A percentile compares a stretch with the other conserved stretches of the same genome.
phyloP scores from a whole-genome alignment of 2,888 invertebrate species.

The Caenorhabditis virilis region DNA sequence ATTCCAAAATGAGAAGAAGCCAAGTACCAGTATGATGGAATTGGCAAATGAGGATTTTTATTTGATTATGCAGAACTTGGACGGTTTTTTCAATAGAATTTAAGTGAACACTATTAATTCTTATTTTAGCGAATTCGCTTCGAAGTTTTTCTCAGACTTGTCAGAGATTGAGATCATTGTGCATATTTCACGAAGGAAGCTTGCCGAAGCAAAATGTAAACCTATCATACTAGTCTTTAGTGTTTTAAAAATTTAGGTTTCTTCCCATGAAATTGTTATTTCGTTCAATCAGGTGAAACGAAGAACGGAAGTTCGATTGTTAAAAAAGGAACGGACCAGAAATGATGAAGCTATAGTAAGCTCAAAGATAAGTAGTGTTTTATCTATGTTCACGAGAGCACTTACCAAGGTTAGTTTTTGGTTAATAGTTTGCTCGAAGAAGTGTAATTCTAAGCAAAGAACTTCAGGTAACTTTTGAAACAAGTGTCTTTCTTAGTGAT shows the following conservation, averaged over 20 bases:
- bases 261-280: conserved; percentile 29
- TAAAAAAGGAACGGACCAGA: conserved; percentile 26
- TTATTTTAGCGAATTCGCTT: conserved; percentile 23
- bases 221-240: not conserved
- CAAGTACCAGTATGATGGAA: not conserved
- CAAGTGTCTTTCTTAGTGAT: conserved; percentile 21
- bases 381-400: conserved; percentile 23
- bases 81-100: conserved; percentile 9
- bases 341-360: conserved; percentile 14
- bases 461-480: conserved; percentile 36
- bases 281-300: conserved; percentile 26
- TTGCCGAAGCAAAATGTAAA: conserved; percentile 9
- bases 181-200: conserved; percentile 8
- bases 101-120: not conserved
- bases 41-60: conserved; percentile 7
- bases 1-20: conserved; percentile 20
- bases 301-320: conserved; percentile 23
- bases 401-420: conserved; percentile 13
- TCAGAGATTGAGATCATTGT: conserved; percentile 14
- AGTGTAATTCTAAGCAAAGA: conserved; percentile 1
- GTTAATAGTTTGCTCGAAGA: not conserved
- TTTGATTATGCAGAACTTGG: conserved; percentile 16
- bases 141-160: conserved; percentile 28
- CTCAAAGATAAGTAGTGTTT: conserved; percentile 6
- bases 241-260: conserved; percentile 12